Base-by-base conservation (phyloP, 2,113 vertebrate genomes). In the Dryoscopus gambensis region DNA sequence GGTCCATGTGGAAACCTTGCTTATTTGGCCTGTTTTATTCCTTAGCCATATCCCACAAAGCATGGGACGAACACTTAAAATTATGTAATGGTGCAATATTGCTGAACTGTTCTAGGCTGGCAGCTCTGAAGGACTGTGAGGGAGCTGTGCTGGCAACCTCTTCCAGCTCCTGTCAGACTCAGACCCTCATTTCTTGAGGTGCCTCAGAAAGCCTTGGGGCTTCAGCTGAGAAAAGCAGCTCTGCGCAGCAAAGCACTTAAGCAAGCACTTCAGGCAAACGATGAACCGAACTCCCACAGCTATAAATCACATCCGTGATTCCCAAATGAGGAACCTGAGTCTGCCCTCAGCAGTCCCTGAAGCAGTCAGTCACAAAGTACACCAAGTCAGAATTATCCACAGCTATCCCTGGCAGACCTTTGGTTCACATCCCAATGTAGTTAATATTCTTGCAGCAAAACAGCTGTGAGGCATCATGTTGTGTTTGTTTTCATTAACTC, bases 401-500 rank as follows among this genome's bases (percentile, higher is more conserved):
- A 42, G 67, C 74, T 47, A 39, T 25, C 53, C 70, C 4, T 2
- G 15, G 60, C 71, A 79, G 68, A n/a, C 77, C 84, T 46, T 56
- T 4, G 1, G 65, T 68, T 65, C 25, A 7, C 81, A 75, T 73
- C 84, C 62, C 39, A 9, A 31, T 12, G 53, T 40, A 40, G 65
- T 75, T 84, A 64, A 5, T 56, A 18, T 33, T 75, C 60, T 25
- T 89, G 56, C 55, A 63, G 71, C 49, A 59, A 73, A 86, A 59
- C 90, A 95, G 92, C 95, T 91, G 90, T 47, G 39, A 40, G 52
- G 71, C 64, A 63, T 93, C 67, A 47, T 35, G 56, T 33, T 42
- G 65, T 86, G 20, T 96, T 95, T 89, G 73, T 93, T 96, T 92
- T 90, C 88, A 90, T 76, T 95, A 82, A 91, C 78, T 87, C 74